These are phyloP conservation scores for Drosophila grimshawi DNA, from an alignment of 1,140 invertebrate genomes.

Conservation along the genomic window DNA sequence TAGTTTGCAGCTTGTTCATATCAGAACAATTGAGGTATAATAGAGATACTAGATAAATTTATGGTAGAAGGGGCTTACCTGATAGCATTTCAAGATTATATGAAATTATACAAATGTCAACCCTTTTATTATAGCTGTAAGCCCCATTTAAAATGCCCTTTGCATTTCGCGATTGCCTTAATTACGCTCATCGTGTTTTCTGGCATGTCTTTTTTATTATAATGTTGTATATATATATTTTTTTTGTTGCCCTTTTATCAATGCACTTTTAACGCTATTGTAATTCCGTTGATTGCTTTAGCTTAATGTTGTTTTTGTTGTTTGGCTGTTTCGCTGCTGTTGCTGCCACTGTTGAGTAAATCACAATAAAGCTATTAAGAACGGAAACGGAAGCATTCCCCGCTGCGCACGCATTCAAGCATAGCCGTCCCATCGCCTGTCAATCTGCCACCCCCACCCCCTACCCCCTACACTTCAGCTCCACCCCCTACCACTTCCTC, in stretches of 20 bases:
- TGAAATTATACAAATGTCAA: conserved; percentile 1
- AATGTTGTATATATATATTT: conserved; percentile 18
- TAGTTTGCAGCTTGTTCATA: too few species aligned
- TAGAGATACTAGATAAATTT: not conserved
- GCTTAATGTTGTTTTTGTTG: conserved; percentile 43
- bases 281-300: conserved; percentile 77
- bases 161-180: conserved; percentile 37
- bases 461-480: too few species aligned
- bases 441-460: conserved; percentile 36
- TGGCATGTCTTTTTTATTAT: conserved; percentile 9
- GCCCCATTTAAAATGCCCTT: conserved; percentile 42
- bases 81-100: conserved; percentile 1
- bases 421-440: conserved; percentile 71
- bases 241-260: conserved; percentile 63
- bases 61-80: not conserved
- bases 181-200: conserved; percentile 41
- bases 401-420: conserved; percentile 80
- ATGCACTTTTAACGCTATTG: conserved; percentile 75
- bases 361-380: conserved; percentile 84
- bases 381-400: conserved; percentile 83
- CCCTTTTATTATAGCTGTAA: not conserved
- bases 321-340: conserved; percentile 30
- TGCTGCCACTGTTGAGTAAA: conserved; percentile 68
- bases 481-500: conserved; percentile 4
- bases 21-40: not conserved